Conservation (phyloP, 2,888 invertebrate genomes). For the Caenorhabditis virilis region DNA sequence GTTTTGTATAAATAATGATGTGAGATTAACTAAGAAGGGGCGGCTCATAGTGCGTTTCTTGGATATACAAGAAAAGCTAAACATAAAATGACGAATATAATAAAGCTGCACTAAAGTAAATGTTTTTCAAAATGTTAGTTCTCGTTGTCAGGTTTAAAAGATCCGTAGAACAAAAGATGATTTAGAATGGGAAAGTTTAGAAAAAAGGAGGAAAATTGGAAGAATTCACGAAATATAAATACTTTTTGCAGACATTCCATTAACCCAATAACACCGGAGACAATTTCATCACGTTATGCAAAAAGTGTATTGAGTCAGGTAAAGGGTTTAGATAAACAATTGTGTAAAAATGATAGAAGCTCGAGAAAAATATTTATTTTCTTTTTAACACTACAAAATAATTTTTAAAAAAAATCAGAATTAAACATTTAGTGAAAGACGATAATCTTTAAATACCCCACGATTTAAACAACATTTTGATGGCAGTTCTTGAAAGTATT, state of each 20-base stretch:
- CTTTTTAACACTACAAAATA: not conserved
- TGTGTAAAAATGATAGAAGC: too few relatives aligned
- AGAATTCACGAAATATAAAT: not conserved
- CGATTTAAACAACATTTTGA: not conserved
- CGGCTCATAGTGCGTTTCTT: too few relatives aligned
- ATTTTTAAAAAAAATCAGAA: not conserved
- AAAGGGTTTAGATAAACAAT: too few relatives aligned
- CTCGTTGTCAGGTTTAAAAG: too few relatives aligned
- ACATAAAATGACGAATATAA: too few relatives aligned
- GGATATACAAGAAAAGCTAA: too few relatives aligned
- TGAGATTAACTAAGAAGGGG: too few relatives aligned
- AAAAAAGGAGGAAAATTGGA: conserved; percentile 4
- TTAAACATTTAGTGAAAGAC: not conserved
- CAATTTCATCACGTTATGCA: conserved; percentile 29
- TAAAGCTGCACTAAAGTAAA: too few relatives aligned
- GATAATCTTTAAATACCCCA: not conserved
- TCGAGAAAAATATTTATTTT: conserved; percentile 1
- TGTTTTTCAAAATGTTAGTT: too few relatives aligned
- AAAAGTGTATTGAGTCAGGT: conserved; percentile 42
- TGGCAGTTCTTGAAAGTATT: not conserved
- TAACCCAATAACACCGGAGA: conserved; percentile 25
- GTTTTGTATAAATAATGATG: too few relatives aligned
- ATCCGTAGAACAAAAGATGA: too few relatives aligned
- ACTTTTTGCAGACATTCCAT: conserved; percentile 32
- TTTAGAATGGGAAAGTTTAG: too few relatives aligned